Percentiles rank a stretch among this genome's conserved stretches.
These are phyloP conservation scores for Protodeltote pygarga DNA, from an alignment of 2,888 invertebrate species.

Conservation along the genomic window DNA sequence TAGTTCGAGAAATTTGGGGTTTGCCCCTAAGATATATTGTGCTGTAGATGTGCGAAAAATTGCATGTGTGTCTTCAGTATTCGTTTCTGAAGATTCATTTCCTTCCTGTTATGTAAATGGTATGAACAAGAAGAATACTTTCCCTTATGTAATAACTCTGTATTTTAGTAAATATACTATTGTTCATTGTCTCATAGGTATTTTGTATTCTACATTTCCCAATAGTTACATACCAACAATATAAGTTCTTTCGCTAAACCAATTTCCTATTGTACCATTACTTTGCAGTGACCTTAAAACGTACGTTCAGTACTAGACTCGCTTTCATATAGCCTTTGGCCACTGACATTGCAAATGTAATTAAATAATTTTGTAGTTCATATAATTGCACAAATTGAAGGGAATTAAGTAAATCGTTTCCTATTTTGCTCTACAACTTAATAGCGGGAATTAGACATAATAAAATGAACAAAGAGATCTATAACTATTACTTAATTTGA, in stretches of 20 bases:
- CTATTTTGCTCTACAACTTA: constrained; percentile 23
- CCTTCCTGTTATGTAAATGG: too few species aligned
- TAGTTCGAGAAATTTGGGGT: constrained; percentile 10
- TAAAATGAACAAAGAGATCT: too few species aligned
- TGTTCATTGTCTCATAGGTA: too few species aligned
- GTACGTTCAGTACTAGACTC: constrained; percentile 32
- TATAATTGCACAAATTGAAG: constrained; percentile 47
- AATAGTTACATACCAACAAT: background rate
- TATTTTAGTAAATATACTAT: too few species aligned
- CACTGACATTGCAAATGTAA: constrained; percentile 47
- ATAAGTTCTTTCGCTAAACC: constrained; percentile 7
- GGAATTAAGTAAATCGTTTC: constrained; percentile 40
- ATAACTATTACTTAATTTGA: background rate
- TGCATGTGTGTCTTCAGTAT: background rate
- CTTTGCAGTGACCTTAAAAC: constrained; percentile 35
- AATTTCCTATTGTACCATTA: constrained; percentile 33
- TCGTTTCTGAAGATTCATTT: too few species aligned
- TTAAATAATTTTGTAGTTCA: constrained; percentile 49
- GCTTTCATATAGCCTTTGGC: constrained; percentile 50
- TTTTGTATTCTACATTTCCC: too few species aligned
- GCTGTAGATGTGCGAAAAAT: background rate
- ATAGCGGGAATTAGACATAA: constrained; percentile 17
- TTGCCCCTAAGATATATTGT: background rate
- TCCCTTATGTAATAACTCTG: too few species aligned
- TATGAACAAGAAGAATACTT: too few species aligned